Base-by-base conservation (phyloP, 2,888 invertebrate genomes). In the Aspidiotus destructor region DNA sequence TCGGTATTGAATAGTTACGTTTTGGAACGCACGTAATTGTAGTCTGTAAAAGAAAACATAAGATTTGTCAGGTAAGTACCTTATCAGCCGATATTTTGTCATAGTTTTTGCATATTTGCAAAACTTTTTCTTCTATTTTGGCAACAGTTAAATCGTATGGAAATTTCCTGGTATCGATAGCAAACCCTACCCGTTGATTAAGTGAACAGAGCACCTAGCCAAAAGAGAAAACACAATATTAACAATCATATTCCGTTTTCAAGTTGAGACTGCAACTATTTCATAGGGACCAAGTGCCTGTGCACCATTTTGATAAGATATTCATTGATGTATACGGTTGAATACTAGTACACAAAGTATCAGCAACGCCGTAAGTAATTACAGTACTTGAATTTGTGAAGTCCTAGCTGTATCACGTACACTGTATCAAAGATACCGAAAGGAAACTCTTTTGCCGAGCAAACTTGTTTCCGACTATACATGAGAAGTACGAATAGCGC, bases 11-110 rank as follows among this genome's bases (percentile, higher is more conserved):
- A 71, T 73, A 74, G 68, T 64, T 67, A 60, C 73, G 72, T 62
- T 68, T 72, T 28, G 68, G 69, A 54, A 61, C 52, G 53, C 55
- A 62, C 44, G 57, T 52, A 60, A 58, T 63, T 48, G 60, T 68
- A 52, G 53, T 68, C 68, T 68, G 68, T 61, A 68, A 68, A 60
- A 62, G 53, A 71, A 71, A 73, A 73, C 28, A 28, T 28, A 28
- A 28, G 28, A 28, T 28, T 3, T 28, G 75, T 75, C 73, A 74
- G 54, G 55, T 55, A 64, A 64, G 48, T 86, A 93, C 93, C 92
- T 93, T 89, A 74, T 86, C 85, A 73, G 85, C 84, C 74, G 86
- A 84, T 75, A 93, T 85, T 85, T 94, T 94, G 83, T 95, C 93
- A 81, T 89, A 93, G 72, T 88, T 85, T 74, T 84, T 82, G 80